These are phyloP conservation scores for Nomada flava DNA, from an alignment of 2,888 invertebrate species.

Conservation along the genomic window DNA sequence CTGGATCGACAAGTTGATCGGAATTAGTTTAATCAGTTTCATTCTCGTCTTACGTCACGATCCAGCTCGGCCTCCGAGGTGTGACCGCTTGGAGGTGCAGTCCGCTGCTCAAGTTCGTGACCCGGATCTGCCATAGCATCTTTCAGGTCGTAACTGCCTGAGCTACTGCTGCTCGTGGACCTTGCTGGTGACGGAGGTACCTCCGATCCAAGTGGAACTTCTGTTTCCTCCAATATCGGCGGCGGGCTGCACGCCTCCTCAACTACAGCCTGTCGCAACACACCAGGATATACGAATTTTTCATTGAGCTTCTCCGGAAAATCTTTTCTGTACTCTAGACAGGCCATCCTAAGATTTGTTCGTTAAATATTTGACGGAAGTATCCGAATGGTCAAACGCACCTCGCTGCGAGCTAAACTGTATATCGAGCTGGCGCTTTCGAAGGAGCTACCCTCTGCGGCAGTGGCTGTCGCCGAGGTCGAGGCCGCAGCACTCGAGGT, in stretches of 20 bases:
- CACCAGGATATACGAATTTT: slow-evolving; percentile 12
- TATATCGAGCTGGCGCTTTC: slow-evolving; percentile 94
- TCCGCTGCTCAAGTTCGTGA: slow-evolving; percentile 71
- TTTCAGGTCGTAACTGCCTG: slow-evolving; percentile 82
- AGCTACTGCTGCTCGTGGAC: slow-evolving; percentile 82
- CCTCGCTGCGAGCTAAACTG: slow-evolving; percentile 90
- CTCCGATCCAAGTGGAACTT: slow-evolving; percentile 71
- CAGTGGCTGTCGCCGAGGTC: slow-evolving; percentile 80
- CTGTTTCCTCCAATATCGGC: slow-evolving; percentile 79
- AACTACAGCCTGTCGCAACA: slow-evolving; percentile 76
- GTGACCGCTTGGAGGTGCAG: slow-evolving; percentile 74
- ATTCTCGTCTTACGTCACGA: slow-evolving; percentile 74
- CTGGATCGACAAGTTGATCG: background rate
- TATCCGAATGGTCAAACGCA: slow-evolving; percentile 43
- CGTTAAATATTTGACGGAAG: background rate
- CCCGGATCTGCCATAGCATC: slow-evolving; percentile 79
- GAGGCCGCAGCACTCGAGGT: slow-evolving; percentile 79
- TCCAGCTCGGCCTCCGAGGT: slow-evolving; percentile 78
- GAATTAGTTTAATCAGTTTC: slow-evolving; percentile 28
- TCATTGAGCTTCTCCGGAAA: background rate
- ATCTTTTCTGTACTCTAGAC: no score
- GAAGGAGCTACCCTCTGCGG: slow-evolving; percentile 92
- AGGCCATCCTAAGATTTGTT: background rate
- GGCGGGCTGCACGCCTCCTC: slow-evolving; percentile 81
- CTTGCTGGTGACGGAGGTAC: slow-evolving; percentile 77